Evolutionary conservation across 2,797 vertebrate species (phyloP).

Genomic region (Denticeps clupeoides): DNA sequence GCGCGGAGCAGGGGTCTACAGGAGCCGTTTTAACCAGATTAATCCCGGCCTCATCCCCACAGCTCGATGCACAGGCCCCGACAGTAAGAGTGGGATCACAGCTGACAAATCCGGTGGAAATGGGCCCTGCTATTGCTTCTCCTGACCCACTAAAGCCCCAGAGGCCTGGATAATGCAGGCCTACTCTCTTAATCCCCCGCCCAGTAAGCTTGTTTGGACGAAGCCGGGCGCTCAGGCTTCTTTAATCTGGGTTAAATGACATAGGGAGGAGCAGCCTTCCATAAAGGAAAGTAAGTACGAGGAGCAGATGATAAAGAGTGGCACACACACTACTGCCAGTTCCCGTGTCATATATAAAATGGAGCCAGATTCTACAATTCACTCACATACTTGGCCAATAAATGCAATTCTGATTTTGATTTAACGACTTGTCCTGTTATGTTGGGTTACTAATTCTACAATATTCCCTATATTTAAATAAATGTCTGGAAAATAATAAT

Average conservation of each 20-base stretch:
- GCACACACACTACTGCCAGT: too few species aligned
- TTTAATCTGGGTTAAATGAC: constrained; percentile 20
- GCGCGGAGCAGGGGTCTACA: neutral
- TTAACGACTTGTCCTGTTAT: too few species aligned
- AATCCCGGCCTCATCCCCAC: constrained; percentile 7
- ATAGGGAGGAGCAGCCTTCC: constrained; percentile 8
- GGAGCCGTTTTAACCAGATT: constrained; percentile 20
- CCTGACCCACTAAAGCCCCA: constrained; percentile 18
- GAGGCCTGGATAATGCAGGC: constrained; percentile 14
- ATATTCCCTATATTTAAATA: too few species aligned
- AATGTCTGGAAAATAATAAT: too few species aligned
- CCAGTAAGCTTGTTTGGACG: neutral
- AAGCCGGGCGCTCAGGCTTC: neutral
- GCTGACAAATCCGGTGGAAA: constrained; percentile 20
- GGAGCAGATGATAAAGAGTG: too few species aligned
- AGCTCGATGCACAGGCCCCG: constrained; percentile 13
- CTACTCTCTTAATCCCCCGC: neutral
- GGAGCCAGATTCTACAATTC: too few species aligned
- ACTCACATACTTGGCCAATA: too few species aligned
- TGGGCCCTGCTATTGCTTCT: constrained; percentile 5
- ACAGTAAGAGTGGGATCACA: constrained; percentile 16
- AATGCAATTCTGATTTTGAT: too few species aligned
- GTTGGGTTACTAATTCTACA: too few species aligned
- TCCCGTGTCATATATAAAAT: too few species aligned
- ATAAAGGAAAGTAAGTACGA: neutral